A percentile compares a stretch with the other conserved stretches of the same genome.
Evolutionary conservation across 2,888 invertebrate genomes (phyloP).

Genomic region (Ernsta delagoae): DNA sequence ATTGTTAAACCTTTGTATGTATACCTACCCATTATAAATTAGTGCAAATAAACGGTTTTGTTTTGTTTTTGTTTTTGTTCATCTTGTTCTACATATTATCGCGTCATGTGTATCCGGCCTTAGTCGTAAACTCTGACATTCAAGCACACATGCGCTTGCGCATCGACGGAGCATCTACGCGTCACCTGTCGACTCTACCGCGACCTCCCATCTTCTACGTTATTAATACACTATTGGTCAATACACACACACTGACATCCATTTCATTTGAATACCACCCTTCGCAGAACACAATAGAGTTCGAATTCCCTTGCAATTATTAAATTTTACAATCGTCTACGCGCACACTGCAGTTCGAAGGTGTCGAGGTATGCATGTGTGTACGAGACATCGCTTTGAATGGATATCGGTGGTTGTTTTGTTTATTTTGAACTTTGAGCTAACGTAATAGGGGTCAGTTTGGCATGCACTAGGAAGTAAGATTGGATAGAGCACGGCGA

Average conservation of each 20-base stretch:
- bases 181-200: conserved; percentile 77
- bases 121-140: conserved; percentile 77
- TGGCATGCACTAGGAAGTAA: conserved; percentile 74
- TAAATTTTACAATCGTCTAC: conserved; percentile 53
- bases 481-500: conserved; percentile 78
- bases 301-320: conserved; percentile 38
- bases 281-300: conserved; percentile 45
- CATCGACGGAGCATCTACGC: conserved; percentile 55
- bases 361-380: conserved; percentile 69
- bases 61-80: too few species aligned
- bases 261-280: conserved; percentile 49
- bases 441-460: conserved; percentile 50
- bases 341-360: conserved; percentile 58
- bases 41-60: not conserved
- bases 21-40: too few species aligned
- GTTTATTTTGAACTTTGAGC: conserved; percentile 51
- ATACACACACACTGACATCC: conserved; percentile 58
- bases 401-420: conserved; percentile 58
- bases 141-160: conserved; percentile 59
- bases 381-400: conserved; percentile 71
- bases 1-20: too few species aligned
- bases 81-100: conserved; percentile 5
- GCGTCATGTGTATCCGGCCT: conserved; percentile 45
- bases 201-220: conserved; percentile 72
- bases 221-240: conserved; percentile 78